Conservation (phyloP, 2,797 vertebrate species). For the Paramormyrops hopkinsi region DNA sequence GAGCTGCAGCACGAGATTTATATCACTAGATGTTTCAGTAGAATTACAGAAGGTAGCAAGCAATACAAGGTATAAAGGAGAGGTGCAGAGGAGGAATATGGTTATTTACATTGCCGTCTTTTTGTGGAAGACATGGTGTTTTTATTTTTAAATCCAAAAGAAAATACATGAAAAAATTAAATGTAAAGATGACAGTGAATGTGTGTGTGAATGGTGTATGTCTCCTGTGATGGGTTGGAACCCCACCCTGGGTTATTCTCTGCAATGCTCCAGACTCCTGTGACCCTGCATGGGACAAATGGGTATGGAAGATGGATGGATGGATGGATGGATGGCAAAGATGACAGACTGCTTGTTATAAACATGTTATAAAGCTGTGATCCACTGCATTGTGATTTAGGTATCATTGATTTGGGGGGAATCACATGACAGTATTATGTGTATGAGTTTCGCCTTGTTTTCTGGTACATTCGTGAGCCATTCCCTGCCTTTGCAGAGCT, state of each 20-base stretch:
- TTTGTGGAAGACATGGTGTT: neutral
- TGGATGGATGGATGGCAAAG: neutral
- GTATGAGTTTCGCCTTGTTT: neutral
- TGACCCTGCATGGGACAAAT: neutral
- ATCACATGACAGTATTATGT: neutral
- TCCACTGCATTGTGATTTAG: neutral
- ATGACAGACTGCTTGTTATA: neutral
- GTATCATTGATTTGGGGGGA: neutral
- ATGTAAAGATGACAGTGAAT: neutral
- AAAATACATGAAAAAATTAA: neutral
- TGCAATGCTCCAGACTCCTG: neutral
- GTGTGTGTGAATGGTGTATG: neutral
- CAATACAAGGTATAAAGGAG: neutral
- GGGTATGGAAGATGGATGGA: neutral
- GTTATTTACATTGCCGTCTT: neutral
- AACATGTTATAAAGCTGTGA: neutral
- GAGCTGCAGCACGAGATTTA: neutral
- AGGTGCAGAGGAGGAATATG: neutral
- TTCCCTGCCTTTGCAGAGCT: conserved; percentile 57
- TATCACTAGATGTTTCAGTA: neutral
- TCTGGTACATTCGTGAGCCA: neutral
- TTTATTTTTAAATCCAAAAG: neutral
- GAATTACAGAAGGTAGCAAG: neutral
- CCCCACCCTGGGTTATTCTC: neutral
- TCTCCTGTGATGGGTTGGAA: neutral